These are phyloP conservation scores for Cataglyphis livida DNA, from an alignment of 2,888 invertebrate genomes.

Conservation along the genomic window DNA sequence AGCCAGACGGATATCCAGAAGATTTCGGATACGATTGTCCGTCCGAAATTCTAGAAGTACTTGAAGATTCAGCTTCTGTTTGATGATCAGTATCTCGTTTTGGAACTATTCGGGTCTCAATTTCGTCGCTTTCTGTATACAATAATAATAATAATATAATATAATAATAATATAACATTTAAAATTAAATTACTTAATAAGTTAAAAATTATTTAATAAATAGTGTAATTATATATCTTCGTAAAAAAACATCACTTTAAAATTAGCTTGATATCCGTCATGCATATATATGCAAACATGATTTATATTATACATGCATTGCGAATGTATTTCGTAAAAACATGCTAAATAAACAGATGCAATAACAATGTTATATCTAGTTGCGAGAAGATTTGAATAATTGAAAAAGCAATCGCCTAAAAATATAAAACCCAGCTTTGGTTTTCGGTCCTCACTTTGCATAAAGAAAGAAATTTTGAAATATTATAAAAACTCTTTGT, in stretches of 20 bases:
- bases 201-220: background rate
- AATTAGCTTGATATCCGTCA: background rate
- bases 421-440: background rate
- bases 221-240: background rate
- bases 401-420: background rate
- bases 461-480: background rate
- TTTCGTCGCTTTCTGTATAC: slow-evolving; percentile 81
- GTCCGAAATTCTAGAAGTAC: slow-evolving; percentile 43
- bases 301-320: background rate
- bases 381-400: background rate
- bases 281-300: slow-evolving; percentile 24
- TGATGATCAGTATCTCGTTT: slow-evolving; percentile 71
- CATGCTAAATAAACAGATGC: background rate
- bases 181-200: background rate
- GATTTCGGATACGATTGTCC: slow-evolving; percentile 52
- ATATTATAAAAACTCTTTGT: background rate
- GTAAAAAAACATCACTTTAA: background rate
- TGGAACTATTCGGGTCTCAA: slow-evolving; percentile 67
- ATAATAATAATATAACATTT: slow-evolving; percentile 71
- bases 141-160: slow-evolving; percentile 69
- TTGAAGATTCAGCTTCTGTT: slow-evolving; percentile 38
- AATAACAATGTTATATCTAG: background rate
- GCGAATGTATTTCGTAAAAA: background rate
- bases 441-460: background rate
- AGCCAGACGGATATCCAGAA: slow-evolving; percentile 53